phyloP scores from a whole-genome alignment of 2,113 vertebrate genomes.

The Xenopus borealis region DNA sequence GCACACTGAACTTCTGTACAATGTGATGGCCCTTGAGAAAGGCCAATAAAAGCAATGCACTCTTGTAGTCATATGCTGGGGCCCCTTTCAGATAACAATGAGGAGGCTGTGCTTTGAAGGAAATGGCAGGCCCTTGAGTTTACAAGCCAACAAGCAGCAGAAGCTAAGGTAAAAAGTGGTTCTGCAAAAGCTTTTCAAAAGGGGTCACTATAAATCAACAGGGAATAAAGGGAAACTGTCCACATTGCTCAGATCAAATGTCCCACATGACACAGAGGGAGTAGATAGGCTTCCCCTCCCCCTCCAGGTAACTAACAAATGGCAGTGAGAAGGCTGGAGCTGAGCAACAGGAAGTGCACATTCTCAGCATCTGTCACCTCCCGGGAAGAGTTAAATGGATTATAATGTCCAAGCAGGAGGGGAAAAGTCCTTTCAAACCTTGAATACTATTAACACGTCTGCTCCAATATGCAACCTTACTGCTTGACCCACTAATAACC shows the following conservation, averaged over 20 bases:
- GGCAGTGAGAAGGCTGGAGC: slow-evolving; percentile 55
- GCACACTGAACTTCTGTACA: too few relatives aligned
- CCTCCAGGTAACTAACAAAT: slow-evolving; percentile 67
- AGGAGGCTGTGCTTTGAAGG: too few relatives aligned
- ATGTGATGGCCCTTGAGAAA: too few relatives aligned
- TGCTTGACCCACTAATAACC: slow-evolving; percentile 40
- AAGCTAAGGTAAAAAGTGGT: slow-evolving; percentile 5
- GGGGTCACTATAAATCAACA: slow-evolving; percentile 36
- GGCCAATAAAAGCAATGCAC: too few relatives aligned
- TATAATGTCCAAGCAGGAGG: slow-evolving; percentile 70
- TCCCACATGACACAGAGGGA: slow-evolving; percentile 26
- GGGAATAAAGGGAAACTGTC: slow-evolving; percentile 33
- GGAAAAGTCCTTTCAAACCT: slow-evolving; percentile 62
- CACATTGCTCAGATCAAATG: slow-evolving; percentile 32
- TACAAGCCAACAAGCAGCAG: not conserved
- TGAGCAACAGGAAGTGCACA: slow-evolving; percentile 74
- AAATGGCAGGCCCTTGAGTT: too few relatives aligned
- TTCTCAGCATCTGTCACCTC: slow-evolving; percentile 69
- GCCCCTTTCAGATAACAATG: too few relatives aligned
- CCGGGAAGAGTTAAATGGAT: slow-evolving; percentile 67
- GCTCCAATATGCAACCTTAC: slow-evolving; percentile 59
- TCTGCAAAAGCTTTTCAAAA: slow-evolving; percentile 4
- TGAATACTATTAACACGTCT: slow-evolving; percentile 70
- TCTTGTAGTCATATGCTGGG: too few relatives aligned
- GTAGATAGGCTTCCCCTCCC: slow-evolving; percentile 34